Evolutionary conservation across 2,797 vertebrate species (phyloP).

Genomic region (Pipistrellus pipistrellus): DNA sequence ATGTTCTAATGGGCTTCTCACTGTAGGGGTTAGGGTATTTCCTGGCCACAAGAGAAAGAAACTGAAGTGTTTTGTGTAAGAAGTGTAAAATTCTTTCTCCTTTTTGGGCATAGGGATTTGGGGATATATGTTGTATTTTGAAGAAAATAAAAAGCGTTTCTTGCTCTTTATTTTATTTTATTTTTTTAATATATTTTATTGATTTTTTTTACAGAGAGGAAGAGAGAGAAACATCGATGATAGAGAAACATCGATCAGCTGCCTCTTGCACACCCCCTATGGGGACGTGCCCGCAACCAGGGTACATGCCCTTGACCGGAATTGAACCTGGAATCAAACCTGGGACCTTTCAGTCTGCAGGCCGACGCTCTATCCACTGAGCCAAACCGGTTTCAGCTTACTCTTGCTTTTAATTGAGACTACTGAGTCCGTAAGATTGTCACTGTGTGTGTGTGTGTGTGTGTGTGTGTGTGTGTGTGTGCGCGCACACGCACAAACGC

Average conservation of each 20-base stretch:
- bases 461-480: not conserved
- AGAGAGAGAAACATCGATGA: too few species aligned
- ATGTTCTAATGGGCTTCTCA: constrained; percentile 52
- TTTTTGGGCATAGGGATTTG: not conserved
- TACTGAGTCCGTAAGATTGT: not conserved
- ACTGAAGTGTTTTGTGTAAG: constrained; percentile 46
- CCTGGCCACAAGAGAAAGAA: constrained; percentile 46
- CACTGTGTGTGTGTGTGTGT: not conserved
- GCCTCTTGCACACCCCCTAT: too few species aligned
- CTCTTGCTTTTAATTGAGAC: constrained; percentile 17
- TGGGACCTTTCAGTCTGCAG: too few species aligned
- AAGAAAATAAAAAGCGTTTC: not conserved
- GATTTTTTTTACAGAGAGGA: too few species aligned
- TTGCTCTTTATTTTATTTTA: not conserved
- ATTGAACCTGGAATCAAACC: too few species aligned
- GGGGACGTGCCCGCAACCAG: too few species aligned
- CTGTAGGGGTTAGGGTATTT: constrained; percentile 26
- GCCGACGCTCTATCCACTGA: too few species aligned
- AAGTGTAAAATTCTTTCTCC: constrained; percentile 10
- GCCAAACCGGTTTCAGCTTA: not conserved
- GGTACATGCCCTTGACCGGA: too few species aligned
- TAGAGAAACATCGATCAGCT: too few species aligned
- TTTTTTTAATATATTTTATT: too few species aligned
- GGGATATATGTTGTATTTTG: not conserved
- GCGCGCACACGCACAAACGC: too few species aligned